A percentile compares a stretch with the other conserved stretches of the same genome.
phyloP scores from a whole-genome alignment of 2,113 vertebrate genomes.

The Orientallactaga bullata region DNA sequence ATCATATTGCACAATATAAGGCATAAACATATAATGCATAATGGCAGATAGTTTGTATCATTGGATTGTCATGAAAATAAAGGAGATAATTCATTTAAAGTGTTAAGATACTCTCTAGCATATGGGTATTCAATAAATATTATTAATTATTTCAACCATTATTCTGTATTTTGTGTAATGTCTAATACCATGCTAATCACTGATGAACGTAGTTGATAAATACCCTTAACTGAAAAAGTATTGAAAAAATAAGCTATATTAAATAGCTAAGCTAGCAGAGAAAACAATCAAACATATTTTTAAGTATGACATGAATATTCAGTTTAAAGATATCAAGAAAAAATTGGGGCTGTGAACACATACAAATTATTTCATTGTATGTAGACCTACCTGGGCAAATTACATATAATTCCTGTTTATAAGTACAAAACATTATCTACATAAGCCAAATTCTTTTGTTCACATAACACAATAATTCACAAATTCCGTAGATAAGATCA shows the following conservation, averaged over 20 bases:
- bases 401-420: neutral
- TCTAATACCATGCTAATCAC: neutral
- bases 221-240: conserved; percentile 13
- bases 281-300: neutral
- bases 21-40: neutral
- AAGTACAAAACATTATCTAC: neutral
- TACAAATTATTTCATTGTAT: neutral
- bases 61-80: neutral
- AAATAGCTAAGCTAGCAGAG: neutral
- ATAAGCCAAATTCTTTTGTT: neutral
- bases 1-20: neutral
- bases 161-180: neutral
- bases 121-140: neutral
- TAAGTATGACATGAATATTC: neutral
- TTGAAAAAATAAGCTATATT: conserved; percentile 10
- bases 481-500: neutral
- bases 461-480: neutral
- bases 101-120: conserved; percentile 7
- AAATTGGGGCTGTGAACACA: neutral
- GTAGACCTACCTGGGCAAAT: neutral
- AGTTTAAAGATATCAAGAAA: neutral
- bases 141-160: neutral
- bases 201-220: neutral
- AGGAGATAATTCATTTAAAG: neutral
- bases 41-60: neutral